Conservation (phyloP, 2,113 vertebrate genomes). For the Casuarius casuarius region DNA sequence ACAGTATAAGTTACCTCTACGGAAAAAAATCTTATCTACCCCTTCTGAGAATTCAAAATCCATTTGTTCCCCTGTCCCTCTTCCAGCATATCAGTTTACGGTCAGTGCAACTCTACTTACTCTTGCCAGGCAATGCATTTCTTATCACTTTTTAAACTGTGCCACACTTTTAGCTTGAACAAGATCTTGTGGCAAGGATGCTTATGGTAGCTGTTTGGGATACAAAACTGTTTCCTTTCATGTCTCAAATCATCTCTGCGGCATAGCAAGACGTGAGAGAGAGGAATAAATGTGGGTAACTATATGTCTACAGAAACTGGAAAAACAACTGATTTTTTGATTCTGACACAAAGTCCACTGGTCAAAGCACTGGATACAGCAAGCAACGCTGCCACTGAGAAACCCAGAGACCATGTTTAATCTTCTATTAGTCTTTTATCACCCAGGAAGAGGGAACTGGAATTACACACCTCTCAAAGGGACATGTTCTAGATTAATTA, state of each 20-base stretch:
- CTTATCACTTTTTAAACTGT: not conserved
- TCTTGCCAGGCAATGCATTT: not conserved
- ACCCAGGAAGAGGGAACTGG: rapidly evolving
- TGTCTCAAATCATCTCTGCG: not conserved
- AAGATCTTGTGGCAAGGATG: not conserved
- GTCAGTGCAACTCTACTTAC: rapidly evolving
- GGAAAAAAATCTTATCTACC: not conserved
- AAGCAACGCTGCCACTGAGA: not conserved
- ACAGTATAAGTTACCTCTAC: not conserved
- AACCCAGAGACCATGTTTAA: not conserved
- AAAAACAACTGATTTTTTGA: not conserved
- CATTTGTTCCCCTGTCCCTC: rapidly evolving
- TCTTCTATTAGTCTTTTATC: not conserved
- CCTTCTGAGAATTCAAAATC: not conserved
- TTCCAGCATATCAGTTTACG: not conserved
- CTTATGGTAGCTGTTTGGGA: not conserved
- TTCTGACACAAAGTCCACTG: not conserved
- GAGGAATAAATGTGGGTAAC: not conserved
- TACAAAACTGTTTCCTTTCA: not conserved
- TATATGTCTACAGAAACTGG: not conserved
- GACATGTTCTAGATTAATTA: not conserved
- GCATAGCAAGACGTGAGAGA: not conserved
- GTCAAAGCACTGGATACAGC: not conserved
- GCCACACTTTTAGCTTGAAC: not conserved
- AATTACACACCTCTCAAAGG: not conserved